These are phyloP conservation scores for Colistium nudipinnis DNA, from an alignment of 2,113 vertebrate species.

Conservation along the genomic window DNA sequence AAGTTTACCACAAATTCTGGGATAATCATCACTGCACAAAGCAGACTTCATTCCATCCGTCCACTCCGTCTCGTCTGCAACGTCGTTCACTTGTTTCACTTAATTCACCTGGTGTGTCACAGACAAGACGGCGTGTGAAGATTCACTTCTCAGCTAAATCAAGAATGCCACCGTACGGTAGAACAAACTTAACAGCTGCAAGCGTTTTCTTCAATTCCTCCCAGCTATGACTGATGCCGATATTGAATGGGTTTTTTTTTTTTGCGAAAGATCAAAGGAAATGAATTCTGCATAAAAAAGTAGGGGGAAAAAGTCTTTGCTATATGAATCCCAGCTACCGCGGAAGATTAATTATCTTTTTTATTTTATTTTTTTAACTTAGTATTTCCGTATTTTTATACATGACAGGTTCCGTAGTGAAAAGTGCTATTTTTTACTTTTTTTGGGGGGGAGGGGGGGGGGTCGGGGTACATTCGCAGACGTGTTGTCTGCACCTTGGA, in stretches of 20 bases:
- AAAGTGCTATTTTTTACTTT: too few species aligned
- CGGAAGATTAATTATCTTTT: conserved; percentile 50
- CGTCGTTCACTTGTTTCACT: conserved; percentile 17
- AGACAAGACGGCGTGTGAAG: too few species aligned
- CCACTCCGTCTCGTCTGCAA: conserved; percentile 22
- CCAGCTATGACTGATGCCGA: conserved; percentile 53
- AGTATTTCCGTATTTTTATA: conserved; percentile 25
- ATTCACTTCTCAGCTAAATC: conserved; percentile 26
- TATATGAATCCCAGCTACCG: conserved; percentile 46
- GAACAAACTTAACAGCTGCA: background rate
- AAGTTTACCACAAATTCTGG: background rate
- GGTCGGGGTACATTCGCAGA: conserved; percentile 8
- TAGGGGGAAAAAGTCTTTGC: conserved; percentile 25
- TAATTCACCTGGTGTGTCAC: conserved; percentile 19
- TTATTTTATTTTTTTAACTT: conserved; percentile 33
- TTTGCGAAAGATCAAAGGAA: conserved; percentile 60
- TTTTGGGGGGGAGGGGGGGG: background rate
- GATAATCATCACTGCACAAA: background rate
- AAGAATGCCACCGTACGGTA: conserved; percentile 1
- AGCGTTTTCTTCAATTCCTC: conserved; percentile 17
- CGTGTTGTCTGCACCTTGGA: conserved; percentile 40
- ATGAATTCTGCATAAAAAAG: conserved; percentile 52
- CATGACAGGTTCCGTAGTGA: conserved; percentile 12
- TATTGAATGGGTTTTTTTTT: conserved; percentile 42
- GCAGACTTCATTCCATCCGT: too few species aligned